phyloP scores from a whole-genome alignment of 2,888 invertebrate species.

The Noctua pronuba region DNA sequence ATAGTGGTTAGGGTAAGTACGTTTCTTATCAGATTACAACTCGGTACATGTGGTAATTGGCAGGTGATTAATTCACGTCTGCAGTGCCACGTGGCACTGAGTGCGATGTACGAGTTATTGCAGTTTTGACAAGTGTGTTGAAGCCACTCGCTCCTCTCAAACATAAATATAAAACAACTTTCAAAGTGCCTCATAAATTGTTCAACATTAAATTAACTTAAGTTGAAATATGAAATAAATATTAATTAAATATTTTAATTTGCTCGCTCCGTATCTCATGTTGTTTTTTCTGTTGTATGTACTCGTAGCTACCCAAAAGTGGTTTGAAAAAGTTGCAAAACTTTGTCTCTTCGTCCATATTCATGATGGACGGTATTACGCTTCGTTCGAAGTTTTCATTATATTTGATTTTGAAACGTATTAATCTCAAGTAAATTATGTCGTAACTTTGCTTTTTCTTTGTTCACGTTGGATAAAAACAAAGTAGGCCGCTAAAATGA shows the following conservation, averaged over 20 bases:
- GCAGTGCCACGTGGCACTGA: background rate
- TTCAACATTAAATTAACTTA: slow-evolving; percentile 27
- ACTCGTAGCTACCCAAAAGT: slow-evolving; percentile 11
- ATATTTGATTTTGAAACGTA: slow-evolving; percentile 41
- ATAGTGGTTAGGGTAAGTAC: background rate
- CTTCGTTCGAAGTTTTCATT: slow-evolving; percentile 23
- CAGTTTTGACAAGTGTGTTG: slow-evolving; percentile 12
- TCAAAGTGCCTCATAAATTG: slow-evolving; percentile 26
- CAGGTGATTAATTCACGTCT: slow-evolving; percentile 31
- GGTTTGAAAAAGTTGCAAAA: slow-evolving; percentile 17
- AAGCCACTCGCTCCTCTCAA: slow-evolving; percentile 9
- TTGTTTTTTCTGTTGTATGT: slow-evolving; percentile 10
- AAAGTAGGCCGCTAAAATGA: slow-evolving; percentile 74
- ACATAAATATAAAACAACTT: slow-evolving; percentile 26
- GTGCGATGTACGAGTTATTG: slow-evolving; percentile 32
- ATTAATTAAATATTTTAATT: slow-evolving; percentile 43
- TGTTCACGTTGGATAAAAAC: slow-evolving; percentile 65
- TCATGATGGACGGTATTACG: slow-evolving; percentile 15
- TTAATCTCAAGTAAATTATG: slow-evolving; percentile 44
- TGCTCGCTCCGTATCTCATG: slow-evolving; percentile 7
- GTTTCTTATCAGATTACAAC: background rate
- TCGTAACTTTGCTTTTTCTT: slow-evolving; percentile 58
- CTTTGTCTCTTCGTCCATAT: slow-evolving; percentile 22
- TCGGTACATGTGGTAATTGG: slow-evolving; percentile 3
- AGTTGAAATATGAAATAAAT: slow-evolving; percentile 45